Base-by-base conservation (phyloP, 2,113 vertebrate species). In the Hylia prasina region DNA sequence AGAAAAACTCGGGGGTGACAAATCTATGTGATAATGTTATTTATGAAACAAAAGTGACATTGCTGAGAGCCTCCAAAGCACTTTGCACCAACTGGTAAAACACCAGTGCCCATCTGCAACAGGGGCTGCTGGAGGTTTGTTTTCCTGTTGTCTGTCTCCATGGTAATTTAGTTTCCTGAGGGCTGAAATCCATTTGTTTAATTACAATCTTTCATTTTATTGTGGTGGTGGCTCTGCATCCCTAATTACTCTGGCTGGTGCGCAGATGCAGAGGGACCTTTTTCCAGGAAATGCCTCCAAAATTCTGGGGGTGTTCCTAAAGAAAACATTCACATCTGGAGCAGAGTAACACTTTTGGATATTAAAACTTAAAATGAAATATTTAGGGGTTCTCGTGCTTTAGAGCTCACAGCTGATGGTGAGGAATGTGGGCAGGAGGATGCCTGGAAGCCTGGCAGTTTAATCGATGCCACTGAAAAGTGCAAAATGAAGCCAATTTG, bases 321-420 rank as follows among this genome's bases (percentile, higher is more conserved):
- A 54, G 56, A 22, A 57, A 76, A 64, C n/a, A n/a, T 20, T 1
- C 39, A 80, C 68, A 87, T 70, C 84, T 87, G 53, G 25, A 28
- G 17, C 13, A 72, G 77, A 54, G 37, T 2, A 28, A 53, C 30
- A 12, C 11, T 37, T 58, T 10, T 15, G 44, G 53, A 11, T 91
- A 24, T 80, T 61, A 72, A 73, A 81, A 37, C 24, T 68, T 33
- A 28, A 50, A 50, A 56, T 44, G 27, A 72, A 89, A 72, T 51
- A 56, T 56, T 44, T 60, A 4, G 5, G 25, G 40, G 7, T 15
- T 22, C 60, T 70, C 87, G 42, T 39, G 53, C 13, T 63, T 58
- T 27, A 47, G 69, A 76, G 39, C 25, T 42, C 0, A 0, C 21
- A 30, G 8, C 42, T 80, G 76, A 17, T 27, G 7, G 0, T 1